A percentile compares a stretch with the other conserved stretches of the same genome.
phyloP scores from a whole-genome alignment of 2,113 vertebrate genomes.

The Ranitomeya variabilis region DNA sequence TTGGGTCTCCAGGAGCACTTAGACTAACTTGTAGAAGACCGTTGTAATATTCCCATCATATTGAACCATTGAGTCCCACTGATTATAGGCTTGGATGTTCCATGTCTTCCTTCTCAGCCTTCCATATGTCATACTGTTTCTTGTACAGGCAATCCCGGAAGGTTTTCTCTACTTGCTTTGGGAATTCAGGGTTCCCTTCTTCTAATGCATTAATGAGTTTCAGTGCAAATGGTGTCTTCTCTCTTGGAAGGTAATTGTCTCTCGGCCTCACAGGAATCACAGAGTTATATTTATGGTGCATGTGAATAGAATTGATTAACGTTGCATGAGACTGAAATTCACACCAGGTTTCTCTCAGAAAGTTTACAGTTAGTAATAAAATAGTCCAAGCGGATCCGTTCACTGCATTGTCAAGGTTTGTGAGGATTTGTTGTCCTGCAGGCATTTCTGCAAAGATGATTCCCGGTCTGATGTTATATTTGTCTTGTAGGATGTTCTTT shows the following conservation, averaged over 20 bases:
- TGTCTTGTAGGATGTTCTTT: constrained; percentile 62
- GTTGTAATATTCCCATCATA: neutral
- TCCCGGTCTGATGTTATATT: constrained; percentile 65
- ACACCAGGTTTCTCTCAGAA: constrained; percentile 65
- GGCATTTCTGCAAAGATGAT: constrained; percentile 65
- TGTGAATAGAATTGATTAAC: constrained; percentile 64
- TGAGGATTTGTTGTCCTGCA: constrained; percentile 60
- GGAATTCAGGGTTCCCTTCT: constrained; percentile 66
- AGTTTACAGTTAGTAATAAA: constrained; percentile 65
- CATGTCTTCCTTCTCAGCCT: constrained; percentile 55
- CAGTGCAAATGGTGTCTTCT: constrained; percentile 64
- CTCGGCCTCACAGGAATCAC: constrained; percentile 65
- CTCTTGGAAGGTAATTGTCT: constrained; percentile 63
- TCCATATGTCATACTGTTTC: constrained; percentile 59
- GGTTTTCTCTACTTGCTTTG: constrained; percentile 65
- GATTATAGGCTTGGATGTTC: neutral
- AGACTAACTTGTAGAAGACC: neutral
- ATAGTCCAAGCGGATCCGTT: constrained; percentile 65
- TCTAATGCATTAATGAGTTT: constrained; percentile 65
- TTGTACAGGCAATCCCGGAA: constrained; percentile 64
- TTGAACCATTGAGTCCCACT: too few relatives aligned
- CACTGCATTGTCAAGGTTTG: constrained; percentile 63
- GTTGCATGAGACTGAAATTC: constrained; percentile 65
- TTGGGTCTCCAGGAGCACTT: too few relatives aligned
- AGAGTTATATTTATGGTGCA: constrained; percentile 65